Percentiles rank a stretch among this genome's conserved stretches.
Conservation (phyloP, 2,797 vertebrate genomes). For the Australoheros facetus region DNA sequence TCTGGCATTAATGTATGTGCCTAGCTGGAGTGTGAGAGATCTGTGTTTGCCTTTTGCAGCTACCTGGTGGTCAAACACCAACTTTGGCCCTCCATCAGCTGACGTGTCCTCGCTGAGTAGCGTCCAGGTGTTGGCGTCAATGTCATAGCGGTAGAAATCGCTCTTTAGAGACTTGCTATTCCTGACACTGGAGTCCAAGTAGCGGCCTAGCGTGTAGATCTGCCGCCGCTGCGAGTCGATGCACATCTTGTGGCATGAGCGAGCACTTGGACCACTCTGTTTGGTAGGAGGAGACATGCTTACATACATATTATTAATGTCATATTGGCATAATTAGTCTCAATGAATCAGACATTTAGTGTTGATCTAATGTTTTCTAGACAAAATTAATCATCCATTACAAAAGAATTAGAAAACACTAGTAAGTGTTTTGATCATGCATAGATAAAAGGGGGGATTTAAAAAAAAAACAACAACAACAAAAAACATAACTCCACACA, state of each 20-base stretch:
- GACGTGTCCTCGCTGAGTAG: conserved; percentile 97
- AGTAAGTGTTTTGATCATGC: neutral
- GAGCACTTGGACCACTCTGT: conserved; percentile 94
- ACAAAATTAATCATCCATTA: neutral
- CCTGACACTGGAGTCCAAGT: conserved; percentile 96
- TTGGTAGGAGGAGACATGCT: neutral
- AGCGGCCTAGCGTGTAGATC: conserved; percentile 97
- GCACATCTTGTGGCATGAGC: conserved; percentile 99
- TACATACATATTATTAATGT: neutral
- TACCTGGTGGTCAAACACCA: conserved; percentile 99
- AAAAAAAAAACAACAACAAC: too few relatives aligned
- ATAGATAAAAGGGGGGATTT: too few relatives aligned
- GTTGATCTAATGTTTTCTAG: neutral
- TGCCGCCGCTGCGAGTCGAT: conserved; percentile 97
- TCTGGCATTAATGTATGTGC: too few relatives aligned
- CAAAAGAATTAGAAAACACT: neutral
- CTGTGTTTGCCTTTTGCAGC: neutral
- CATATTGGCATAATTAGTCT: neutral
- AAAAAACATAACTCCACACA: too few relatives aligned
- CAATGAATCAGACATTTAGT: too few relatives aligned
- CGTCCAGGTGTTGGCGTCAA: conserved; percentile 95
- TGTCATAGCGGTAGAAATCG: conserved; percentile 97
- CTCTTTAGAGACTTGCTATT: conserved; percentile 99
- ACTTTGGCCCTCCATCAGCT: conserved; percentile 93
- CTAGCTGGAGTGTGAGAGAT: neutral